Percentiles rank a stretch among this genome's conserved stretches.
Conservation (phyloP, 2,113 vertebrate species). For the Malurus elegans region DNA sequence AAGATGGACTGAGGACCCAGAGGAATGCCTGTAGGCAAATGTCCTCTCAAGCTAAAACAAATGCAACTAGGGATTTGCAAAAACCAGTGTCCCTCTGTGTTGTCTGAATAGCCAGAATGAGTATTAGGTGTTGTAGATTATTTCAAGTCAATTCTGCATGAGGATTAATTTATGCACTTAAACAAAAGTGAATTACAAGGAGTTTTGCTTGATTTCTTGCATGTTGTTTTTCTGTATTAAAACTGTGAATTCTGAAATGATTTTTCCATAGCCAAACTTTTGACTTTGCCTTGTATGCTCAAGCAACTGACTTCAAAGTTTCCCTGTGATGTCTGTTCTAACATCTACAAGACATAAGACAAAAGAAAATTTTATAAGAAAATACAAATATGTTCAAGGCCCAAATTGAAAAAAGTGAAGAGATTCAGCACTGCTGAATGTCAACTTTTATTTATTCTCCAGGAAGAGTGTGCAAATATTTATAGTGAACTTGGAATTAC, state of each 20-base stretch:
- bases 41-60: neutral
- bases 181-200: neutral
- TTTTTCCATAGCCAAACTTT: neutral
- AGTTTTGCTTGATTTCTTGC: neutral
- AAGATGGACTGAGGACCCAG: neutral
- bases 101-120: neutral
- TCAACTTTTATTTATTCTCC: neutral
- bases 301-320: neutral
- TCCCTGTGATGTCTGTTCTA: neutral
- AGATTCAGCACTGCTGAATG: neutral
- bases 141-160: neutral
- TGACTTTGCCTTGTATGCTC: neutral
- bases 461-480: neutral
- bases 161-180: neutral
- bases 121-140: neutral
- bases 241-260: neutral
- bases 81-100: neutral
- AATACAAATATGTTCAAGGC: neutral
- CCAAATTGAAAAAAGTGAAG: neutral
- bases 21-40: neutral
- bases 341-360: neutral
- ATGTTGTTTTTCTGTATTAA: neutral
- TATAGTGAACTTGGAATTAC: neutral
- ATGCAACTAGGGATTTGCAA: neutral
- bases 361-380: neutral